These are phyloP conservation scores for Ailurus styani DNA, from an alignment of 2,113 vertebrate species.

Conservation along the genomic window DNA sequence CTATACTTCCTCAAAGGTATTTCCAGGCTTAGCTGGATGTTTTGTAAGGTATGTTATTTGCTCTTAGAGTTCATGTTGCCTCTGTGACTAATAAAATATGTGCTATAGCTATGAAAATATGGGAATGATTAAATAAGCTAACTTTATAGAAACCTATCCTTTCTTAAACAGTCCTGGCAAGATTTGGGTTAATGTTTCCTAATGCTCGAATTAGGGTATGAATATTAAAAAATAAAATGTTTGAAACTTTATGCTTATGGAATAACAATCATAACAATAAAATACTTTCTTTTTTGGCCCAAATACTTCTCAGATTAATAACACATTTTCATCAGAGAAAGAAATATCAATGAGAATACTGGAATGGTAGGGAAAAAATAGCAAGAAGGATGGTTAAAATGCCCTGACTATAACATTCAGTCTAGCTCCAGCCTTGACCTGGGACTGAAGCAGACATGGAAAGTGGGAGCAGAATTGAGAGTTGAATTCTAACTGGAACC, in stretches of 20 bases:
- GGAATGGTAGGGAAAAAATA: background rate
- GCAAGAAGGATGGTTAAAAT: background rate
- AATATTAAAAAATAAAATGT: background rate
- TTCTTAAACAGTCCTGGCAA: constrained; percentile 5
- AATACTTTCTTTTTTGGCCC: background rate
- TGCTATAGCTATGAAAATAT: constrained; percentile 37
- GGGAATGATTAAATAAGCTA: background rate
- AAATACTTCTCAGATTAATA: background rate
- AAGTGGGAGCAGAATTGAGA: background rate
- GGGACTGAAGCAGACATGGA: background rate
- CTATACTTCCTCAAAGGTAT: background rate
- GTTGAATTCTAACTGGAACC: background rate
- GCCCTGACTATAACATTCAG: background rate
- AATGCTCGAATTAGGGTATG: background rate
- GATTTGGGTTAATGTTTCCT: constrained; percentile 29
- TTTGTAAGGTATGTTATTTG: background rate
- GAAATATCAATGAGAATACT: background rate
- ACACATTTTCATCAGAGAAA: background rate
- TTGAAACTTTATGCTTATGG: background rate
- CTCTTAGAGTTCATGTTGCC: constrained; percentile 15
- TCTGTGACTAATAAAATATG: constrained; percentile 63
- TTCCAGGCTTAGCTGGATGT: constrained; percentile 30
- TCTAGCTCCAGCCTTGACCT: background rate
- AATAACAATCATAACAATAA: background rate
- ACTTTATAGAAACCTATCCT: background rate